Evolutionary conservation across 2,888 invertebrate genomes (phyloP).

Genomic region (Pecten maximus): DNA sequence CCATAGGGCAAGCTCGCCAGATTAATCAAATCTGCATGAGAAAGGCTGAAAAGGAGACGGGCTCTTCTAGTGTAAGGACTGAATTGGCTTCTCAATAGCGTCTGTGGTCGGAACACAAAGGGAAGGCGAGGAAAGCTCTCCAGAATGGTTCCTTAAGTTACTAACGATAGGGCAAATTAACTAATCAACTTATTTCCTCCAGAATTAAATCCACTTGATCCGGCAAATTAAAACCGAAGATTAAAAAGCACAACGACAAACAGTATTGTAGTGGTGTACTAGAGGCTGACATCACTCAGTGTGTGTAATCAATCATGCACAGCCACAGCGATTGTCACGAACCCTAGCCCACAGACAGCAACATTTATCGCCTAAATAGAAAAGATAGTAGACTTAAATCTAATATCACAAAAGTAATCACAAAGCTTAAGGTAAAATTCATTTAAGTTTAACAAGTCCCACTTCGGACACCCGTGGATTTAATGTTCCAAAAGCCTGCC

Average conservation of each 20-base stretch:
- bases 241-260: constrained; percentile 49
- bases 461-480: background rate
- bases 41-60: constrained; percentile 51
- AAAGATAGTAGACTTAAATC: background rate
- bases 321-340: background rate
- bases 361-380: constrained; percentile 22
- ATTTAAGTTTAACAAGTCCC: constrained; percentile 15
- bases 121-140: constrained; percentile 45
- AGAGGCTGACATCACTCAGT: background rate
- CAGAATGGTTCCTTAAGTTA: constrained; percentile 53
- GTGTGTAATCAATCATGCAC: background rate
- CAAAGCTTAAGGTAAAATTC: background rate
- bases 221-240: constrained; percentile 57
- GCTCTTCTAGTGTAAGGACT: constrained; percentile 43
- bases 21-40: constrained; percentile 64
- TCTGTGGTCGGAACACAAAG: constrained; percentile 53
- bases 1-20: constrained; percentile 54
- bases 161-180: constrained; percentile 58
- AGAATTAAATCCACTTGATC: constrained; percentile 55
- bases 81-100: constrained; percentile 55
- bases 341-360: background rate
- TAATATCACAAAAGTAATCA: constrained; percentile 1
- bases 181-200: constrained; percentile 58
- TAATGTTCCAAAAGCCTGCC: background rate
- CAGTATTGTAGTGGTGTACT: constrained; percentile 24